Percentiles rank a stretch among this genome's conserved stretches.
Evolutionary conservation across 2,888 invertebrate genomes (phyloP).

Genomic region (Drosophila nr. medialis): DNA sequence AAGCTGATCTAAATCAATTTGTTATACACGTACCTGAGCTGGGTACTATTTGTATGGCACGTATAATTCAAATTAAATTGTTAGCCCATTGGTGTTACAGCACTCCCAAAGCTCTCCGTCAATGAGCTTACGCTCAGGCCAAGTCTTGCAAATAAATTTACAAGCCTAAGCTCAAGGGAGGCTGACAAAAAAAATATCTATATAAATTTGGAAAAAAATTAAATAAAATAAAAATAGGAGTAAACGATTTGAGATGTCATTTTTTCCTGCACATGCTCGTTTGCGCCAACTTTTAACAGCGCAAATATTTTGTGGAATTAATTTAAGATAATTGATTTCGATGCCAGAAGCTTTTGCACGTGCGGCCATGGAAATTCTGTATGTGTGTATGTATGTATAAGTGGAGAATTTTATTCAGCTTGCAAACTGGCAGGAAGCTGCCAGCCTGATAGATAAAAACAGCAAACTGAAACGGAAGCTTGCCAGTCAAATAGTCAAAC

Average conservation of each 20-base stretch:
- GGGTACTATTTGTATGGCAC: slow-evolving; percentile 13
- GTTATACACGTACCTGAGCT: neutral
- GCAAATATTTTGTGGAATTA: slow-evolving; percentile 62
- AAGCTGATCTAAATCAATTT: slow-evolving; percentile 7
- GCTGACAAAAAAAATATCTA: neutral
- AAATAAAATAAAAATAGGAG: neutral
- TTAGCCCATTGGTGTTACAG: slow-evolving; percentile 64
- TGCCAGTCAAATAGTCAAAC: slow-evolving; percentile 66
- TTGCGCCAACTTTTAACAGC: slow-evolving; percentile 44
- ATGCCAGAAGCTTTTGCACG: slow-evolving; percentile 57
- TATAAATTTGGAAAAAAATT: neutral
- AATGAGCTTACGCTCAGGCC: slow-evolving; percentile 54
- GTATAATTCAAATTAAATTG: slow-evolving; percentile 72
- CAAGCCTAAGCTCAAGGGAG: slow-evolving; percentile 62
- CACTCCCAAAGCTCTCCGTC: slow-evolving; percentile 57
- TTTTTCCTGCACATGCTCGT: slow-evolving; percentile 41
- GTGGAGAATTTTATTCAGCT: slow-evolving; percentile 16
- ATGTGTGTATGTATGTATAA: slow-evolving; percentile 14
- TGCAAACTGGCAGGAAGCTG: slow-evolving; percentile 25
- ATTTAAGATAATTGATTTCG: slow-evolving; percentile 76
- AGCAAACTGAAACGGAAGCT: slow-evolving; percentile 50
- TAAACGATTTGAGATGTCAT: slow-evolving; percentile 29
- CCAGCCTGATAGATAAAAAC: slow-evolving; percentile 45
- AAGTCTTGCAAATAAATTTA: slow-evolving; percentile 60
- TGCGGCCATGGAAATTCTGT: slow-evolving; percentile 44